phyloP scores from a whole-genome alignment of 2,797 vertebrate species.

The Ibycter americanus region DNA sequence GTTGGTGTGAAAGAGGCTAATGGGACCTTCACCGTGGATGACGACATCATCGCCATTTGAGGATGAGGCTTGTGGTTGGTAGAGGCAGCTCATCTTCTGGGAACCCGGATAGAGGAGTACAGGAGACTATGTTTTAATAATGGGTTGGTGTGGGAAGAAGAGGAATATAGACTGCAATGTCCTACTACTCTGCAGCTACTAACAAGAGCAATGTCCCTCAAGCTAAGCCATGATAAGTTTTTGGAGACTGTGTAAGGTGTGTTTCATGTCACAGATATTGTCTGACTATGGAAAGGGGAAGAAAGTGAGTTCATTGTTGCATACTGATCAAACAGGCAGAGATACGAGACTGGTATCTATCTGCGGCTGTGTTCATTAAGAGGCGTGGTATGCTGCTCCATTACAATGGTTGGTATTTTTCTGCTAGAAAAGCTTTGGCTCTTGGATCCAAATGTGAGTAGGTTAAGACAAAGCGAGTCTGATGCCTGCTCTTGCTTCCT shows the following conservation, averaged over 20 bases:
- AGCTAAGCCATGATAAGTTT: not conserved
- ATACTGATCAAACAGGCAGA: not conserved
- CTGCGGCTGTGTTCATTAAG: not conserved
- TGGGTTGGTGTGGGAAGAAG: not conserved
- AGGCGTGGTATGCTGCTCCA: not conserved
- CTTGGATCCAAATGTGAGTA: not conserved
- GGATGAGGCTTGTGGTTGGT: not conserved
- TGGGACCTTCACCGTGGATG: not conserved
- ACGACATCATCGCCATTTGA: not conserved
- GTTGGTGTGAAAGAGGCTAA: not conserved
- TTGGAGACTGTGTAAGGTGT: not conserved
- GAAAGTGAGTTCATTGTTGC: not conserved
- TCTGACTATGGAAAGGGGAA: not conserved
- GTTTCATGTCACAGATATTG: not conserved
- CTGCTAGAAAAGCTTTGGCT: not conserved
- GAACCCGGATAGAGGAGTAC: not conserved
- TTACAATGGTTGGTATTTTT: not conserved
- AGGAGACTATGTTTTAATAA: not conserved
- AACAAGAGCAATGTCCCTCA: rapidly evolving
- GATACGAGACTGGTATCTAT: not conserved
- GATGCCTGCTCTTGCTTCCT: not conserved
- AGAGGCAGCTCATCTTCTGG: not conserved
- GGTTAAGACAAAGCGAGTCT: not conserved
- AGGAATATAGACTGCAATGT: not conserved
- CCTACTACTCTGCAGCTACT: not conserved